Conservation (phyloP, 1,140 invertebrate species). For the Nymphalis io region DNA sequence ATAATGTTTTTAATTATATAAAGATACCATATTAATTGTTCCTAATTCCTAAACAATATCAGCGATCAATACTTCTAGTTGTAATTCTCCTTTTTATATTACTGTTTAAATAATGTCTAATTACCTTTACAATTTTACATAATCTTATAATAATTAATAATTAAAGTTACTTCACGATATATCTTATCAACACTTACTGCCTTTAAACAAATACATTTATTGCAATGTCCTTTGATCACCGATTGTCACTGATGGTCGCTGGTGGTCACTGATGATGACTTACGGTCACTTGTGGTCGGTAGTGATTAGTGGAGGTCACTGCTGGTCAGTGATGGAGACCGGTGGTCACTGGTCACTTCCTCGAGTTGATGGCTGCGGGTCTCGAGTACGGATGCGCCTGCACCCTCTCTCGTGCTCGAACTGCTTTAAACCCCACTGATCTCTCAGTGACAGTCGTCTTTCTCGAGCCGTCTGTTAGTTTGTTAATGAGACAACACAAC, state of each 20-base stretch:
- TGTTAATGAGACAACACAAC: slow-evolving; percentile 54
- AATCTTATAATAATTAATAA: too few relatives aligned
- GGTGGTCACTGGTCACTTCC: slow-evolving; percentile 30
- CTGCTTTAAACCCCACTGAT: slow-evolving; percentile 71
- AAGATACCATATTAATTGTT: too few relatives aligned
- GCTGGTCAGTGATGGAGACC: slow-evolving; percentile 1
- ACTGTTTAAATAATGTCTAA: too few relatives aligned
- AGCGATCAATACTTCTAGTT: too few relatives aligned
- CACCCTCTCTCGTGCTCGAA: slow-evolving; percentile 55
- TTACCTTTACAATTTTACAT: too few relatives aligned
- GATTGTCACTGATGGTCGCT: not conserved
- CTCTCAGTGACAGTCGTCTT: slow-evolving; percentile 55
- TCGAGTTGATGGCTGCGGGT: slow-evolving; percentile 29
- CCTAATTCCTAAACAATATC: too few relatives aligned
- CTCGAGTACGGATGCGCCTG: slow-evolving; percentile 62
- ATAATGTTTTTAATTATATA: too few relatives aligned
- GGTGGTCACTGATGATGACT: not conserved
- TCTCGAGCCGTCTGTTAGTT: slow-evolving; percentile 54
- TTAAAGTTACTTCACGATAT: too few relatives aligned
- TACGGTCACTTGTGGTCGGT: not conserved
- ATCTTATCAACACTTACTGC: too few relatives aligned
- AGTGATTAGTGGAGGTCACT: not conserved
- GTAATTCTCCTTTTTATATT: too few relatives aligned
- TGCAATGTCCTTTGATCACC: not conserved
- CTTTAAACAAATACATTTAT: too few relatives aligned